These are phyloP conservation scores for Taxidea taxus DNA, from an alignment of 2,113 vertebrate species.

Conservation along the genomic window DNA sequence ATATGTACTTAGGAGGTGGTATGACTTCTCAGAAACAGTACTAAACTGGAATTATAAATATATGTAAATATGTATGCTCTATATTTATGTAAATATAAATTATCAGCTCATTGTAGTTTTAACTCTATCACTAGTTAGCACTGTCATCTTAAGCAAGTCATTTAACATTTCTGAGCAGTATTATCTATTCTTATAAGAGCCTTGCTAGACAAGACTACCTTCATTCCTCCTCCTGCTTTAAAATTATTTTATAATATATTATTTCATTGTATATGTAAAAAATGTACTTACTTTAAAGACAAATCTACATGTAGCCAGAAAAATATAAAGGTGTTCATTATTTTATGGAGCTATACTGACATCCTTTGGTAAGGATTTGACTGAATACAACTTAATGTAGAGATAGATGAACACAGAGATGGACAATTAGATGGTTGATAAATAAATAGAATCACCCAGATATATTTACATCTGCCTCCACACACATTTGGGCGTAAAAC, in stretches of 20 bases:
- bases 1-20: not conserved
- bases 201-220: not conserved
- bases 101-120: not conserved
- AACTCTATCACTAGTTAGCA: not conserved
- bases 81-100: not conserved
- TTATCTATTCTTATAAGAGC: not conserved
- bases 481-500: not conserved
- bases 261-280: not conserved
- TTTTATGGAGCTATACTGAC: conserved; percentile 84
- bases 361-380: conserved; percentile 84
- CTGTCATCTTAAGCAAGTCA: not conserved
- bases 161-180: not conserved
- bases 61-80: not conserved
- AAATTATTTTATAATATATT: not conserved
- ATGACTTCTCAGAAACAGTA: not conserved
- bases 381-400: conserved; percentile 46
- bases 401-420: not conserved
- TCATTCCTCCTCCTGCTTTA: not conserved
- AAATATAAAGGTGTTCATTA: conserved; percentile 55
- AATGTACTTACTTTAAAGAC: conserved; percentile 16
- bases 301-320: conserved; percentile 57
- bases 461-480: not conserved
- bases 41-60: not conserved
- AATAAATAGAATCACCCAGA: not conserved
- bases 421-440: not conserved